A percentile compares a stretch with the other conserved stretches of the same genome.
phyloP scores from a whole-genome alignment of 2,797 vertebrate species.

The Ctenopoma kingsleyae region DNA sequence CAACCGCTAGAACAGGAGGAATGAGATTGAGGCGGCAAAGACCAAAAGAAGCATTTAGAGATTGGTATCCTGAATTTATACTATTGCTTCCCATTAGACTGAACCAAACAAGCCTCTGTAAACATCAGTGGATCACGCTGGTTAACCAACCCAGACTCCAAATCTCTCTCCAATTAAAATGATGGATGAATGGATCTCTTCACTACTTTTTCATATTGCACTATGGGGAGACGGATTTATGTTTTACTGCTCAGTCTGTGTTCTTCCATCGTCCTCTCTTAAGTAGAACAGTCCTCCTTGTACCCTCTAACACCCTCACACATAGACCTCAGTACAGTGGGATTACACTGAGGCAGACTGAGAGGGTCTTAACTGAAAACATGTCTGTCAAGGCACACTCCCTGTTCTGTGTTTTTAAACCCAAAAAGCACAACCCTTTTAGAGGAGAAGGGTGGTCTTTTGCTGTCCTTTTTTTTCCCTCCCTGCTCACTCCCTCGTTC shows the following conservation, averaged over 20 bases:
- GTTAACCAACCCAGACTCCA: slow-evolving; percentile 63
- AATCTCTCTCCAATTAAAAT: slow-evolving; percentile 80
- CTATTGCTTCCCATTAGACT: slow-evolving; percentile 51
- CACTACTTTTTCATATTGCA: slow-evolving; percentile 59
- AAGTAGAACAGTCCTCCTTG: slow-evolving; percentile 48
- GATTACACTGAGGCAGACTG: slow-evolving; percentile 57
- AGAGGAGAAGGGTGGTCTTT: slow-evolving; percentile 66
- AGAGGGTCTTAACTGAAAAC: slow-evolving; percentile 73
- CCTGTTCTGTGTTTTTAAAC: slow-evolving; percentile 58
- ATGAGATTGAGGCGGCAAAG: slow-evolving; percentile 14
- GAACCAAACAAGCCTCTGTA: slow-evolving; percentile 56
- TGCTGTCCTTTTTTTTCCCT: slow-evolving; percentile 25
- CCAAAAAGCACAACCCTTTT: slow-evolving; percentile 71
- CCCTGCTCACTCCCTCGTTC: slow-evolving; percentile 55
- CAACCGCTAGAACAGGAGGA: slow-evolving; percentile 25
- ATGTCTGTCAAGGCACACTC: slow-evolving; percentile 68
- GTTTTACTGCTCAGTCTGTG: slow-evolving; percentile 62
- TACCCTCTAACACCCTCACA: slow-evolving; percentile 34
- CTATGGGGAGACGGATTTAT: slow-evolving; percentile 73
- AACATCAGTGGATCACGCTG: slow-evolving; percentile 70
- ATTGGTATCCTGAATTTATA: slow-evolving; percentile 59
- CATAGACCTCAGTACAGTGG: slow-evolving; percentile 45
- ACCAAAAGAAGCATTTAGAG: slow-evolving; percentile 38
- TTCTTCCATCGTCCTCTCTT: slow-evolving; percentile 44
- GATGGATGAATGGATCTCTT: slow-evolving; percentile 74